Conservation (phyloP, 37 sponge, comb jelly and placozoan species). For the Ephydatia muelleri region DNA sequence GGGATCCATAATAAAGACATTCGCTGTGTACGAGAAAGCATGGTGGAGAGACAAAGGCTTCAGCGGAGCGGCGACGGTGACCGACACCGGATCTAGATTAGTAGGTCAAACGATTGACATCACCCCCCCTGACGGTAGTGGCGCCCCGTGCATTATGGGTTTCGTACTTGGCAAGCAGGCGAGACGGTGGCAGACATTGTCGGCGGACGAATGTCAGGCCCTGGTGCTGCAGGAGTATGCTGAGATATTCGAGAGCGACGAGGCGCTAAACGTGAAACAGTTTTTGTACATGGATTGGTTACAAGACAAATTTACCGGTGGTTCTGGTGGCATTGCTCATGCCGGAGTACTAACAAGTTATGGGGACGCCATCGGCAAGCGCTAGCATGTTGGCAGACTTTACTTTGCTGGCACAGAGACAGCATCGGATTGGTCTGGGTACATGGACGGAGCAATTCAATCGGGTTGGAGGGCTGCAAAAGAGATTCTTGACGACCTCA, state of each 20-base stretch:
- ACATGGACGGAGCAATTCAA: conserved; percentile 50
- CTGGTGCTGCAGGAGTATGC: neutral
- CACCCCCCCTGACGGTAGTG: neutral
- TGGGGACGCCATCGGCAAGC: conserved; percentile 10
- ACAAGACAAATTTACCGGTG: conserved; percentile 7
- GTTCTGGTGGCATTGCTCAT: conserved; percentile 8
- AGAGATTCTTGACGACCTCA: conserved; percentile 13
- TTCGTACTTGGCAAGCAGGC: conserved; percentile 25
- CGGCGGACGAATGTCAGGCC: neutral
- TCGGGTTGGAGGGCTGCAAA: conserved; percentile 47
- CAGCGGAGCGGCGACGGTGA: conserved; percentile 12
- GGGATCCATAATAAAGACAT: conserved; percentile 27
- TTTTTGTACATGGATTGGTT: conserved; percentile 16
- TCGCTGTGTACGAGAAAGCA: conserved; percentile 10
- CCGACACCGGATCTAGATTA: neutral
- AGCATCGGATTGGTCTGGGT: conserved; percentile 39
- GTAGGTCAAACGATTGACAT: conserved; percentile 27
- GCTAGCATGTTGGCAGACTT: conserved; percentile 21
- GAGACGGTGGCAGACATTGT: conserved; percentile 11
- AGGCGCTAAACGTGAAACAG: neutral
- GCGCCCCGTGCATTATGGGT: conserved; percentile 15
- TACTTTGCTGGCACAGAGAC: conserved; percentile 59
- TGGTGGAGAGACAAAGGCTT: conserved; percentile 32
- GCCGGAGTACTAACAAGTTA: neutral
- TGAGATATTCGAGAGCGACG: neutral